These are phyloP conservation scores for Intellagama lesueurii DNA, from an alignment of 2,797 vertebrate species.

Conservation along the genomic window DNA sequence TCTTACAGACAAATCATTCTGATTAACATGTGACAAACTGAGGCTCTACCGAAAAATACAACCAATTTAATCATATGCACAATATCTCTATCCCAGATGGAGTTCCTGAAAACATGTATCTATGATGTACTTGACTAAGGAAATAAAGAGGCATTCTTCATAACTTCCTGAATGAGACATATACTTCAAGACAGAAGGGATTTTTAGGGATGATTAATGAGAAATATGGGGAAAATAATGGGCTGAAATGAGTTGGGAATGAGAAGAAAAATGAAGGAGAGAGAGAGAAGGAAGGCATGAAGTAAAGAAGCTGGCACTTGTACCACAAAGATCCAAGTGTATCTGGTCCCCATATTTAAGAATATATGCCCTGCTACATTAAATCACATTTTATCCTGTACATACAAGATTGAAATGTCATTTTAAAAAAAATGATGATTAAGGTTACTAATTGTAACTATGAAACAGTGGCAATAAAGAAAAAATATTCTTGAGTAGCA, in stretches of 20 bases:
- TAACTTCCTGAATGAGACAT: background rate
- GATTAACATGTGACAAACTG: background rate
- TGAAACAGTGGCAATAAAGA: background rate
- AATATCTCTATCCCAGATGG: background rate
- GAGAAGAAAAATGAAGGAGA: background rate
- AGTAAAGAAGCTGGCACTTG: background rate
- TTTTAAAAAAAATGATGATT: no score
- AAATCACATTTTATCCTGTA: background rate
- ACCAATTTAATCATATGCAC: background rate
- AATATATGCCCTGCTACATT: background rate
- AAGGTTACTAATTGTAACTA: background rate
- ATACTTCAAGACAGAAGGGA: no score
- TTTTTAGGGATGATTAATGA: background rate
- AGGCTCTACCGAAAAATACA: background rate
- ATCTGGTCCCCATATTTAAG: background rate
- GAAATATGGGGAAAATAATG: background rate
- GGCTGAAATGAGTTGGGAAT: background rate
- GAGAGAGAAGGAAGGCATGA: background rate
- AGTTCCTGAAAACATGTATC: background rate
- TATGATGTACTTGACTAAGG: background rate
- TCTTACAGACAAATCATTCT: background rate
- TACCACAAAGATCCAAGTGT: background rate
- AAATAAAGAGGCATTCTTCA: background rate
- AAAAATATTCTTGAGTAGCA: constrained; percentile 32
- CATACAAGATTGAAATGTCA: constrained; percentile 12